Base-by-base conservation (phyloP, 2,888 invertebrate genomes). In the Agrochola circellaris region DNA sequence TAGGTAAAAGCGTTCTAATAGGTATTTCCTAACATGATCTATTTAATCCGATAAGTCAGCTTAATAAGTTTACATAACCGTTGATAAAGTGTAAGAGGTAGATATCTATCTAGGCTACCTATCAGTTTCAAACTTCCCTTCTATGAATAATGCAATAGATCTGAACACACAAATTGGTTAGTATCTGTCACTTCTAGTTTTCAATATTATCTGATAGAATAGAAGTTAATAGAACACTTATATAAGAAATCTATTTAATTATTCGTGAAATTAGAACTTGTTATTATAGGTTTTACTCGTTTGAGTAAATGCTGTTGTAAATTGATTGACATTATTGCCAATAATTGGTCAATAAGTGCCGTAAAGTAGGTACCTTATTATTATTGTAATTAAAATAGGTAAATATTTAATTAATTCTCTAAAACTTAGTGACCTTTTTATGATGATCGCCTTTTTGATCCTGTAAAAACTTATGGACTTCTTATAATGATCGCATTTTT, bases 101-200 rank as follows among this genome's bases (percentile, higher is more conserved):
- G 30, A 34, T 60, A n/a, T 1, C 9, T 42, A 42, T 48, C 45
- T 56, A 66, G 69, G 7, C 61, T 79, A 30, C 20, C n/a, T 66
- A 66, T 77, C 17, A 60, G 69, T 81, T 68, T 56, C 58, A 62
- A 56, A 81, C 58, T 56, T 68, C 45, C 61, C 66, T 77, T 67
- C 9, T 13, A 80, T 78, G 66, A 45, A 73, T 84, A 81, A 74
- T 86, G 71, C 71, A 85, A 73, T 38, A 74, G 79, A 86, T 83
- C 79, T 42, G 26, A 65, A 48, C 23, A 74, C 86, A 78, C 56
- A 69, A 78, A 86, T 83, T 83, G 79, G 34, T 65, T 42, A 26
- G 54, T 69, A 72, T 74, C 83, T 78, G 72, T 69, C 79, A 74
- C 65, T 66, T 86, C 83, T 23, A 79, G 65, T 86, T 74, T 78